These are phyloP conservation scores for Dallia pectoralis DNA, from an alignment of 2,797 vertebrate genomes.

Conservation along the genomic window DNA sequence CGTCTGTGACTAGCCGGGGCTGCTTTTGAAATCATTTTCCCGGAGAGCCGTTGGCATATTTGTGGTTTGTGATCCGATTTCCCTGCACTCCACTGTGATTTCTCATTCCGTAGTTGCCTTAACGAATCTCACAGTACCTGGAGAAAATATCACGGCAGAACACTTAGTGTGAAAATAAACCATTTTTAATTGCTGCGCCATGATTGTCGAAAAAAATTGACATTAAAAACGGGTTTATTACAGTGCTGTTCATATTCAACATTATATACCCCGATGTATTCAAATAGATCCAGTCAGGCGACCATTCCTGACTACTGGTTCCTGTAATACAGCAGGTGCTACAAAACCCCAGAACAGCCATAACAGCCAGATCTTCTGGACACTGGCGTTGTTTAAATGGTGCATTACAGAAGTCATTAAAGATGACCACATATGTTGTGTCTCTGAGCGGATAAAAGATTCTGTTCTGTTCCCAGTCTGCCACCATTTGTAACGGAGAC, in stretches of 20 bases:
- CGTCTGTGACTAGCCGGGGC: slow-evolving; percentile 30
- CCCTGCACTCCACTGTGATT: slow-evolving; percentile 66
- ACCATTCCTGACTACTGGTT: not conserved
- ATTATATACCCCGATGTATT: not conserved
- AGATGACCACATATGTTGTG: not conserved
- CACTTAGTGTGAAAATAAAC: not conserved
- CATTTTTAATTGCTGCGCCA: not conserved
- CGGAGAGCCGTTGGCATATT: slow-evolving; percentile 60
- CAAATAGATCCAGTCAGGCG: not conserved
- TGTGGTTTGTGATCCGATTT: slow-evolving; percentile 71
- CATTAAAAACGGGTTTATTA: not conserved
- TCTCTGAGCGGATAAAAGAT: not conserved
- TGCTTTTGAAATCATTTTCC: slow-evolving; percentile 64
- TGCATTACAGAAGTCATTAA: not conserved
- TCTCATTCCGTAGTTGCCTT: slow-evolving; percentile 60
- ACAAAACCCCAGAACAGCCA: not conserved
- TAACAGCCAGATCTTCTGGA: not conserved
- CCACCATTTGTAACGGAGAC: slow-evolving; percentile 16
- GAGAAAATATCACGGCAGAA: slow-evolving; percentile 1
- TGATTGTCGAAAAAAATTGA: not conserved
- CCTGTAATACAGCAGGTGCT: not conserved
- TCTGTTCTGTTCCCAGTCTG: slow-evolving; percentile 10
- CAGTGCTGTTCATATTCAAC: not conserved
- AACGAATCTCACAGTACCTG: slow-evolving; percentile 57
- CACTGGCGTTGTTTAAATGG: not conserved